Evolutionary conservation across 2,113 vertebrate genomes (phyloP), one percentile per base, ranked within the genome.

Genomic region (Capreolus pygargus): DNA sequence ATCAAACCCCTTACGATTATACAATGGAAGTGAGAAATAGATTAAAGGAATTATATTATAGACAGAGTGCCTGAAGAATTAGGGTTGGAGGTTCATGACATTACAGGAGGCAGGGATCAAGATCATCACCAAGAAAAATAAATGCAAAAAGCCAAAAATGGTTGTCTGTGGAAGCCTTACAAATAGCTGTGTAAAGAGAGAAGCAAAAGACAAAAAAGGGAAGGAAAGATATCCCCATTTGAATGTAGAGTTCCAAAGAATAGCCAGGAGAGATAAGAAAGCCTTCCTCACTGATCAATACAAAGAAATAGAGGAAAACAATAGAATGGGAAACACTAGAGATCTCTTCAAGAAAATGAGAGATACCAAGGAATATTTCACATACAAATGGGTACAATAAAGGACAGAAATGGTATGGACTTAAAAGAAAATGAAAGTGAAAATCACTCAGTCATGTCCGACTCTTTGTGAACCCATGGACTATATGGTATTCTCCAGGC

Each of bases 391-490:
- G 64, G 17, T 36, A 21, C 33, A n/a, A 67, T 67, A 67, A 67
- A 67, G 64, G 33, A 67, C 64, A 36, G 33, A 67, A 67, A 67
- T 67, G 4, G 33, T 21, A 67, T 67, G 33, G 33, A 36, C 64
- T 2, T 67, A 67, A 21, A n/a, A 67, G 33, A 67, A 67, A 67
- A n/a, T 36, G 33, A 67, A 67, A 67, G 33, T 67, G 8, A 67
- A 67, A 67, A 17, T 67, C 64, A 36, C n/a, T 67, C 33, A 67
- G 8, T 67, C 7, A 10, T 36, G 17, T 67, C 64, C 0, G 4
- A 67, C 17, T 67, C 64, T 67, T 21, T 67, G n/a, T 0, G 0
- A 10, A 67, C 2, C 64, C 17, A 21, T 67, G 33, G 0, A n/a
- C 64, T 67, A 67, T 67, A 67, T 36, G 64, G 64, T 19, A 67